Base-by-base conservation (phyloP, 2,888 invertebrate genomes). In the Nomada lathburiana region DNA sequence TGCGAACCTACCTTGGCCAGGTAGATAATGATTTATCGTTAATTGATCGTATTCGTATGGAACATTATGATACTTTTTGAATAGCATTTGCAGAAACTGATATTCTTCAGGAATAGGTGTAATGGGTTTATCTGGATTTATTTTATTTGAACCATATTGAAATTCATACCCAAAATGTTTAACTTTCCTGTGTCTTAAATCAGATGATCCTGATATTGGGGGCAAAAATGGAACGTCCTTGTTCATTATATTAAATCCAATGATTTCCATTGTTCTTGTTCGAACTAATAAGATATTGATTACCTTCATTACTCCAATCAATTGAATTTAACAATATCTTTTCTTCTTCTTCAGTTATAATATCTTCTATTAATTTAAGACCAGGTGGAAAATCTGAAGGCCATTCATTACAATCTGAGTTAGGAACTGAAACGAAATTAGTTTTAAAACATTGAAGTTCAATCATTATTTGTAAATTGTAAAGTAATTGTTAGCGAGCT, bases 111-210 rank as follows among this genome's bases (percentile, higher is more conserved):
- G 99, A 89, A 99, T 96, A 57, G 96, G 95, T 0, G 94, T 87
- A 47, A 97, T 94, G 0, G 98, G 98, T 69, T 95, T 93, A 72
- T 95, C 93, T 72, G 96, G 94, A 93, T 98, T 97, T 0, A 98
- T 97, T 94, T 97, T 97, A 94, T 99, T 99, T 36, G 95, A 96
- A 65, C 96, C 97, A 94, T 99, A 99, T 82, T 96, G 94, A 93
- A 99, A 99, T 92, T 98, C 98, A 94, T 96, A 99, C 0, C 99
- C 99, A 94, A 96, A 99, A 94, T 99, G 99, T 92, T 96, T 97
- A 0, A 98, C 99, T 94, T 95, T 95, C 53, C 99, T 95, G 91
- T 98, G 97, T 92, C 98, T 98, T 85, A 98, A 94, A 55, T 91
- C 91, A 1, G 92, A 92, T 3, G 88, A 86, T 53, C 74, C 80